Percentiles rank a stretch among this genome's conserved stretches.
Conservation (phyloP, 1,140 invertebrate species). For the Mercenaria mercenaria region DNA sequence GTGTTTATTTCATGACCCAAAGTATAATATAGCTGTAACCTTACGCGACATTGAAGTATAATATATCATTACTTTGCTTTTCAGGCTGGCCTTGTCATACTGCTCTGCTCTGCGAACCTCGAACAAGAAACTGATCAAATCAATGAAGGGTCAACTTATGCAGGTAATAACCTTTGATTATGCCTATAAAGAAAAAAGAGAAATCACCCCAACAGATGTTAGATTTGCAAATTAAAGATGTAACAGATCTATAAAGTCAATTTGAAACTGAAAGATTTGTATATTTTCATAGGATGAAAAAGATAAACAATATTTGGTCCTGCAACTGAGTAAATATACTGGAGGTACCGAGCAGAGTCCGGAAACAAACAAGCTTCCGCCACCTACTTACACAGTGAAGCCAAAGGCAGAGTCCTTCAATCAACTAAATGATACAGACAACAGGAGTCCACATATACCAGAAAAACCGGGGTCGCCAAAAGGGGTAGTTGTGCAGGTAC, state of each 20-base stretch:
- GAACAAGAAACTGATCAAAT: slow-evolving; percentile 93
- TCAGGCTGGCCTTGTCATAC: slow-evolving; percentile 92
- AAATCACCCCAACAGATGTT: no score
- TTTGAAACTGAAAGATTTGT: neutral
- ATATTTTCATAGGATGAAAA: slow-evolving; percentile 91
- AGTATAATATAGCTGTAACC: no score
- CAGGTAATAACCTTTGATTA: slow-evolving; percentile 83
- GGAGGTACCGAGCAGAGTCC: neutral
- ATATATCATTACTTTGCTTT: slow-evolving; percentile 29
- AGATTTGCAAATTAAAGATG: no score
- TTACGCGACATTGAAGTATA: no score
- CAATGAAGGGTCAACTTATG: slow-evolving; percentile 93
- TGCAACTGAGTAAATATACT: slow-evolving; percentile 89
- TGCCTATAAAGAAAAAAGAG: no score
- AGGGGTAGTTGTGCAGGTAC: neutral
- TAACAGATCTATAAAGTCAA: no score
- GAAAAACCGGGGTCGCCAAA: neutral
- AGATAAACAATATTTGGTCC: slow-evolving; percentile 95
- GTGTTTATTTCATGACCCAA: no score
- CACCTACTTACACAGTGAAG: neutral
- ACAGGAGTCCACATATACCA: neutral
- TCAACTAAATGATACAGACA: neutral
- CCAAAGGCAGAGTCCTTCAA: neutral
- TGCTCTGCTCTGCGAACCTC: slow-evolving; percentile 92
- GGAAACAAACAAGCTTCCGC: neutral